Evolutionary conservation across 2,888 invertebrate genomes (phyloP).

Genomic region (Ornithoptera alexandrae): DNA sequence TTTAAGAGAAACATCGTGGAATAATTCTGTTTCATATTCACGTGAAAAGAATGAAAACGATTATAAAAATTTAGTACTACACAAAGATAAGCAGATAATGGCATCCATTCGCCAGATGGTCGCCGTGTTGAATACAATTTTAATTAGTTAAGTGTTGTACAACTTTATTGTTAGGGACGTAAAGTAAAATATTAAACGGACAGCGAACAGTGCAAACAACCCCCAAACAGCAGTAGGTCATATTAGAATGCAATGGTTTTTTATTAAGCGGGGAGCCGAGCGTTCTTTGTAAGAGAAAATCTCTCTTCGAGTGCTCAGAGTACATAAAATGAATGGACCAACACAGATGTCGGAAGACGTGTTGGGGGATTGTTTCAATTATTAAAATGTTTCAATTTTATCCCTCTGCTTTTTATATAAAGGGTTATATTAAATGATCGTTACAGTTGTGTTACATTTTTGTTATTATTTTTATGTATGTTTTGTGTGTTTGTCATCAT

Average conservation of each 20-base stretch:
- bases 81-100: conserved; percentile 4
- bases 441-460: conserved; percentile 20
- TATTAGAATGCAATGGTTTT: conserved; percentile 35
- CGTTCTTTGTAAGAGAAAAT: conserved; percentile 37
- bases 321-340: conserved; percentile 39
- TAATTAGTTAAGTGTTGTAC: not conserved
- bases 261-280: conserved; percentile 31
- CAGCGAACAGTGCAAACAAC: conserved; percentile 30
- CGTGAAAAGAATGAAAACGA: no score
- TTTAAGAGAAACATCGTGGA: no score
- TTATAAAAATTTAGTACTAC: no score
- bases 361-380: conserved; percentile 28
- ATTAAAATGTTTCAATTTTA: conserved; percentile 23
- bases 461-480: not conserved
- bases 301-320: conserved; percentile 39
- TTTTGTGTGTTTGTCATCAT: no score
- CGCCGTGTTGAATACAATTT: conserved; percentile 28
- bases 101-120: conserved; percentile 36
- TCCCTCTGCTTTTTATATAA: conserved; percentile 12
- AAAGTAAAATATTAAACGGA: conserved; percentile 30
- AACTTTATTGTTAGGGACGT: conserved; percentile 18
- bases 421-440: conserved; percentile 19
- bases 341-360: conserved; percentile 38
- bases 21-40: no score
- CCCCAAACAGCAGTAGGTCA: conserved; percentile 37